A percentile compares a stretch with the other conserved stretches of the same genome.
These are phyloP conservation scores for Catagonus wagneri DNA, from an alignment of 2,113 vertebrate genomes.

Conservation along the genomic window DNA sequence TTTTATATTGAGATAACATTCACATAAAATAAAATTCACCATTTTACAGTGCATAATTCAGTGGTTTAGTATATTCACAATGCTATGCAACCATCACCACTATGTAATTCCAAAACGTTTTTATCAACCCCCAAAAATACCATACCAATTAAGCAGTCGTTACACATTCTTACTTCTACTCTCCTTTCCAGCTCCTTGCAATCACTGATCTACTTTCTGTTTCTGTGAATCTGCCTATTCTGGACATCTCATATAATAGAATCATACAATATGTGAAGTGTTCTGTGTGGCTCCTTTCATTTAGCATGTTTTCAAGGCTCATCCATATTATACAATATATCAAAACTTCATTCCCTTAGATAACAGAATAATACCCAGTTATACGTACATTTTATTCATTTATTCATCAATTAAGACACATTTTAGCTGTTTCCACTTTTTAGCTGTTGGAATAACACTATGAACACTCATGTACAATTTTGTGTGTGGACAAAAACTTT, in stretches of 20 bases:
- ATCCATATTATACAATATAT: background rate
- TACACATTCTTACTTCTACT: background rate
- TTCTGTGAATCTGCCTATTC: background rate
- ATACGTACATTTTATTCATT: background rate
- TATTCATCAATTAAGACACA: background rate
- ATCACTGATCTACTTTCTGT: background rate
- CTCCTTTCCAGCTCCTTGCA: background rate
- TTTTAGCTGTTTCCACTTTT: background rate
- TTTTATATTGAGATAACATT: constrained; percentile 8
- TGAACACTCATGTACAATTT: background rate
- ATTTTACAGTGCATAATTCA: background rate
- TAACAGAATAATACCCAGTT: background rate
- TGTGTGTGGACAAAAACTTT: background rate
- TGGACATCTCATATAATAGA: background rate
- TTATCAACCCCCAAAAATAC: background rate
- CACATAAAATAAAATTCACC: constrained; percentile 3
- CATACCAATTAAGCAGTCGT: background rate
- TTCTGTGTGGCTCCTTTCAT: background rate
- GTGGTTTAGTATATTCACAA: background rate
- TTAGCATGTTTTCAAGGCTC: background rate
- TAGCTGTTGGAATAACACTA: background rate
- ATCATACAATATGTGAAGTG: background rate
- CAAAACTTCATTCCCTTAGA: background rate
- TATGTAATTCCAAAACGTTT: constrained; percentile 9
- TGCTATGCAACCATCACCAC: background rate